A percentile compares a stretch with the other conserved stretches of the same genome.
phyloP scores from a whole-genome alignment of 1,140 invertebrate species.

The Nixonia krombeini region DNA sequence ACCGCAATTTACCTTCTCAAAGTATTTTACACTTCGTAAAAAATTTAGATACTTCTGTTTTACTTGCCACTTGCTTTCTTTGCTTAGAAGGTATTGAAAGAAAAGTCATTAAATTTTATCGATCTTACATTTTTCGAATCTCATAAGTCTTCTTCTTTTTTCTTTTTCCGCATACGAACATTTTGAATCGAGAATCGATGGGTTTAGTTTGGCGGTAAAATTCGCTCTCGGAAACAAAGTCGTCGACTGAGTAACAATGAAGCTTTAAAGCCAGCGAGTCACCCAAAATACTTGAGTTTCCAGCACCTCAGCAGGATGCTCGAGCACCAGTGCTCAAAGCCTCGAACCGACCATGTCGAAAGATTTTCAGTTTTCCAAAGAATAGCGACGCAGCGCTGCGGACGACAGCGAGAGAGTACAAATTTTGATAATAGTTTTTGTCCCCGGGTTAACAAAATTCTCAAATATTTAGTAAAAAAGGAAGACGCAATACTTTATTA shows the following conservation, averaged over 20 bases:
- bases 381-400: conserved; percentile 24
- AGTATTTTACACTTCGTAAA: conserved; percentile 44
- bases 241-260: conserved; percentile 12
- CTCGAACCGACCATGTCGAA: conserved; percentile 25
- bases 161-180: too few species aligned
- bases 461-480: too few species aligned
- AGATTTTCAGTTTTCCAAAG: conserved; percentile 42
- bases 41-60: conserved; percentile 16
- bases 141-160: too few species aligned
- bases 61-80: conserved; percentile 4
- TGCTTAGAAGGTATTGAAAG: conserved; percentile 19
- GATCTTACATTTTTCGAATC: conserved; percentile 20
- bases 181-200: too few species aligned
- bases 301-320: conserved; percentile 33
- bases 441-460: conserved; percentile 25
- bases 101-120: conserved; percentile 38
- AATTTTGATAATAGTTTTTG: conserved; percentile 50
- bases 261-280: conserved; percentile 8
- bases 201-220: too few species aligned
- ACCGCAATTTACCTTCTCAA: conserved; percentile 63
- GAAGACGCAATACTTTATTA: too few species aligned
- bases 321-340: conserved; percentile 18
- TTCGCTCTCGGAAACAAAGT: too few species aligned
- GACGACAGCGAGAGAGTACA: conserved; percentile 48
- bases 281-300: conserved; percentile 42